Evolutionary conservation across 2,797 vertebrate species (phyloP).

Genomic region (Cottoperca gobio): DNA sequence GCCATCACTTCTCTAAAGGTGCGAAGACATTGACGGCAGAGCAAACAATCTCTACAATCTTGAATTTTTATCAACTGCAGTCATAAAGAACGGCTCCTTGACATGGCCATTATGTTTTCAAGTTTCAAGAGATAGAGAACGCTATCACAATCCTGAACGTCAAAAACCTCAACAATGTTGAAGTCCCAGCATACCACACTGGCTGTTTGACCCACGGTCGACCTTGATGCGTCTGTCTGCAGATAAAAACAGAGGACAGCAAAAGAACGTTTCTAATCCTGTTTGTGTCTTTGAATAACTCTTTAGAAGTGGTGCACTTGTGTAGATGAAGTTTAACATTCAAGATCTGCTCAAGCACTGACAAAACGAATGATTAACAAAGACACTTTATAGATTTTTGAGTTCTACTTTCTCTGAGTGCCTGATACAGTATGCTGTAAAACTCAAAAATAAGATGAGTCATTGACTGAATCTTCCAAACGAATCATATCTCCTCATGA

Average conservation of each 20-base stretch:
- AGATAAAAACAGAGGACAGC: constrained; percentile 22
- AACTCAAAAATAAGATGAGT: constrained; percentile 27
- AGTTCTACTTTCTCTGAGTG: constrained; percentile 3
- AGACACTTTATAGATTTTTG: neutral
- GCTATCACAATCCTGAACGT: constrained; percentile 10
- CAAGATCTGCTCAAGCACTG: neutral
- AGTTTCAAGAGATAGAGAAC: constrained; percentile 34
- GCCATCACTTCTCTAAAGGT: constrained; percentile 26
- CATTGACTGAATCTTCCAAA: constrained; percentile 31
- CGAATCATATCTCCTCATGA: constrained; percentile 24
- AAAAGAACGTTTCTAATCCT: neutral
- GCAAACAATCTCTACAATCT: constrained; percentile 29
- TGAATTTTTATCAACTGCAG: constrained; percentile 17
- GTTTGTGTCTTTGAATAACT: constrained; percentile 20
- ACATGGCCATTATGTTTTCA: constrained; percentile 18
- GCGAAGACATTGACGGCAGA: constrained; percentile 1
- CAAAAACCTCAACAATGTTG: constrained; percentile 14
- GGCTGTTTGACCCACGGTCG: constrained; percentile 30
- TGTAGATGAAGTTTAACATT: neutral
- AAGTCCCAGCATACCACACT: constrained; percentile 31
- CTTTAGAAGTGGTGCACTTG: neutral
- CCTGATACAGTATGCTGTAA: neutral
- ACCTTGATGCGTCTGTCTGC: constrained; percentile 27
- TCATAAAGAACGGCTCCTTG: constrained; percentile 22
- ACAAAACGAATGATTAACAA: constrained; percentile 31